Evolutionary conservation across 2,888 invertebrate genomes (phyloP).

Genomic region (Deroplatys truncata): DNA sequence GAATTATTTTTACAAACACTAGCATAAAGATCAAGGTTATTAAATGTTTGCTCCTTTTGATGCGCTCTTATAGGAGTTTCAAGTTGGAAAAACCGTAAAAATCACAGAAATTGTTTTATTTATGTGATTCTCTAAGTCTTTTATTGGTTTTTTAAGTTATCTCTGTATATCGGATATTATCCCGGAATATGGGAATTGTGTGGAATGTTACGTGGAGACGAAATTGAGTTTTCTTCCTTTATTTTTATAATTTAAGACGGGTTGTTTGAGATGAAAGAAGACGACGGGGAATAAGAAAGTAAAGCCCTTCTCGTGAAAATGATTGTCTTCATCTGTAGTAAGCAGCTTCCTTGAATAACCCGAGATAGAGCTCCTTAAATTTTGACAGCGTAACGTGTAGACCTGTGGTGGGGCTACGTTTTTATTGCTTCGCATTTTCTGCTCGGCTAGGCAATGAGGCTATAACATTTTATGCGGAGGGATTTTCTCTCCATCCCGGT

Average conservation of each 20-base stretch:
- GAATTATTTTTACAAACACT: no score
- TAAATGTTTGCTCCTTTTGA: no score
- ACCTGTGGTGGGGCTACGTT: not conserved
- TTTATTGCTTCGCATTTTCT: slow-evolving; percentile 3
- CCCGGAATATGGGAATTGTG: no score
- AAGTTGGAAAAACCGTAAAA: no score
- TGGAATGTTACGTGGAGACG: not conserved
- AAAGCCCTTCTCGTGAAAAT: not conserved
- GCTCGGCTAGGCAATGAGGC: not conserved
- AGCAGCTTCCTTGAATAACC: not conserved
- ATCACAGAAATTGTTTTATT: no score
- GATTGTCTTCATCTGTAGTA: not conserved
- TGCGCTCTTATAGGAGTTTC: no score
- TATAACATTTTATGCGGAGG: not conserved
- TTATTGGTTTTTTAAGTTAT: no score
- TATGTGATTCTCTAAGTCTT: no score
- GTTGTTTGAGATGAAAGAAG: not conserved
- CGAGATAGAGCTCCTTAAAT: not conserved
- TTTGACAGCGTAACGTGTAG: not conserved
- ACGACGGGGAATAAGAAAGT: not conserved
- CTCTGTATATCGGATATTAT: no score
- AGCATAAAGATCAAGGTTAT: no score
- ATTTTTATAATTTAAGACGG: not conserved
- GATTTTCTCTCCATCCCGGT: not conserved
- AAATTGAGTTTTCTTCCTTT: not conserved